Evolutionary conservation across 2,888 invertebrate species (phyloP).

Genomic region (Steinernema carpocapsae): DNA sequence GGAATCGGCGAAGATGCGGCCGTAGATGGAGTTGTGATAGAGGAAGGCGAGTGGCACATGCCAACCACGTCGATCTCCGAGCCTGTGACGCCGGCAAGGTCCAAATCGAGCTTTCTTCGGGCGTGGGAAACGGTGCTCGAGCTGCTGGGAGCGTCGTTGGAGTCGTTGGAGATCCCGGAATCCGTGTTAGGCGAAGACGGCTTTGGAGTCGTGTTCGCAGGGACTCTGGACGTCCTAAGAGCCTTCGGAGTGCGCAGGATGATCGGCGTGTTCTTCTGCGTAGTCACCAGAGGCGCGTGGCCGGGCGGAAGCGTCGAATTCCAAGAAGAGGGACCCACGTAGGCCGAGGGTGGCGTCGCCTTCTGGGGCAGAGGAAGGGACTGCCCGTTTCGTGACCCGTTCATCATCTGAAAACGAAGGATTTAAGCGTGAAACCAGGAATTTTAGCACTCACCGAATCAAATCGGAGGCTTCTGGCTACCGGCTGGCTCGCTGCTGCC

Average conservation of each 20-base stretch:
- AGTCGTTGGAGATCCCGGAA: background rate
- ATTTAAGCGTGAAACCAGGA: background rate
- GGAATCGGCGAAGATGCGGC: constrained; percentile 2
- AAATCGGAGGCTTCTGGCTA: background rate
- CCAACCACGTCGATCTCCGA: constrained; percentile 1
- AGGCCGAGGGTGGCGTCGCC: background rate
- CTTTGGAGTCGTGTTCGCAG: background rate
- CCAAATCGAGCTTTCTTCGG: constrained; percentile 3
- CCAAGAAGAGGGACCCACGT: background rate
- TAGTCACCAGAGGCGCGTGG: constrained; percentile 6
- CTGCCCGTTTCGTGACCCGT: background rate
- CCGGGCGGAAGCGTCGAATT: background rate
- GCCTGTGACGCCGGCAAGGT: background rate
- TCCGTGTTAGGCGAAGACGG: background rate
- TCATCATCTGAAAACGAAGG: background rate
- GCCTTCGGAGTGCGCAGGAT: constrained; percentile 17
- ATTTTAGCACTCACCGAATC: background rate
- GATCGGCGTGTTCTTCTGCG: constrained; percentile 10
- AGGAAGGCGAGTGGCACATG: background rate
- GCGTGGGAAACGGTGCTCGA: background rate
- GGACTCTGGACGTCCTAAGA: background rate
- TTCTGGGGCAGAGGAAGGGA: background rate
- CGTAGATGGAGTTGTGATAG: constrained; percentile 5
- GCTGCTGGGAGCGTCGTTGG: background rate
- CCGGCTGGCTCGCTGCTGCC: constrained; percentile 31